A percentile compares a stretch with the other conserved stretches of the same genome.
These are phyloP conservation scores for Hippocampus barbouri DNA, from an alignment of 2,113 vertebrate species.

Conservation along the genomic window DNA sequence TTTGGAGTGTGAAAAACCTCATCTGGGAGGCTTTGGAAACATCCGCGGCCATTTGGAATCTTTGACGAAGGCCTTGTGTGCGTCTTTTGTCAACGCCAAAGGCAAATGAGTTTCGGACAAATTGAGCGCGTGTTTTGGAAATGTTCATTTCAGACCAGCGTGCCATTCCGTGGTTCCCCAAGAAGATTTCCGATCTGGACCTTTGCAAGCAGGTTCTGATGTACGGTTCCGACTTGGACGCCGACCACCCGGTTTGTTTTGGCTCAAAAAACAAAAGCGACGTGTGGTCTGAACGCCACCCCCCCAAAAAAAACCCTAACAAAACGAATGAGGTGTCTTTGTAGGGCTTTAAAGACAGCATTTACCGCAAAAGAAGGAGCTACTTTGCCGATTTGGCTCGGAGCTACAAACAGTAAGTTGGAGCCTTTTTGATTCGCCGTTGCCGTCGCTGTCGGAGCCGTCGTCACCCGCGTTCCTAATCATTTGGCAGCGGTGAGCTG, in stretches of 20 bases:
- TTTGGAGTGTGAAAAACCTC: too few relatives aligned
- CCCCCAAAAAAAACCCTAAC: too few relatives aligned
- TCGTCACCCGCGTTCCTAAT: background rate
- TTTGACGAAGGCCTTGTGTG: too few relatives aligned
- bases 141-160: conserved; percentile 43
- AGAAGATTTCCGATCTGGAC: conserved; percentile 89
- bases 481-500: conserved; percentile 74
- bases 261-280: background rate
- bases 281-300: background rate
- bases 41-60: too few relatives aligned
- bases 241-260: conserved; percentile 64
- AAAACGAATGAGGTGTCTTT: background rate
- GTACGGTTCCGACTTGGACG: conserved; percentile 88
- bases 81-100: too few relatives aligned
- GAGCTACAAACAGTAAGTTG: conserved; percentile 87
- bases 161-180: conserved; percentile 85
- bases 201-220: conserved; percentile 86
- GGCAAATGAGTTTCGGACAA: too few relatives aligned
- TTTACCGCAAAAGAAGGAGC: conserved; percentile 86
- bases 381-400: conserved; percentile 90
- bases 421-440: background rate
- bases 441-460: too few relatives aligned
- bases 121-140: too few relatives aligned
- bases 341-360: conserved; percentile 91
- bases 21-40: too few relatives aligned